Evolutionary conservation across 1,140 invertebrate species (phyloP), one percentile per base, ranked within the genome.

Genomic region (Drosophila bocki): DNA sequence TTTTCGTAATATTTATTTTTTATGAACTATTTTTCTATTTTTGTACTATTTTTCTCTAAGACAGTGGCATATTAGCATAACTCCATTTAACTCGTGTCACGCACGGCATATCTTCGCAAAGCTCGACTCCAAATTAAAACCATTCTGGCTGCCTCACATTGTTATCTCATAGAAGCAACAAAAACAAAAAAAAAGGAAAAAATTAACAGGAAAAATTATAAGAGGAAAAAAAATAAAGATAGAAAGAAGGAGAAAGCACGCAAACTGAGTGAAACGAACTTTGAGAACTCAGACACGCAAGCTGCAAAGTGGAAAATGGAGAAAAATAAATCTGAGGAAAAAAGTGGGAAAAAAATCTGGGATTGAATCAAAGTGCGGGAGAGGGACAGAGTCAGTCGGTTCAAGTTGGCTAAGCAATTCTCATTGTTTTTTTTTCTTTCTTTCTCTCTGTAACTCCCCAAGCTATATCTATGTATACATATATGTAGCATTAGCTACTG

Each of bases 351-450:
- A 29, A 53, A 48, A 53, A 54, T 17, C 60, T 17, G 50, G 29
- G 54, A 75, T 53, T 74, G 12, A 63, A 75, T 61, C 47, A 54
- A 37, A 62, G 45, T 61, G 47, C 47, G 44, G 29, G 26, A 33
- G 44, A 19, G 51, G 26, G 35, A 15, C 11, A 7, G 44, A 13
- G 12, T 0, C 3, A 4, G 19, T 56, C 53, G 53, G 84, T 90
- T 88, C 85, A 84, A 88, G 58, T 78, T 84, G 69, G 78, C 48
- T 90, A 82, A 75, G 51, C 80, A 88, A 67, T 59, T 68, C 39
- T 44, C 74, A 51, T 72, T 80, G 67, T 37, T 75, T 57, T 50
- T 67, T 71, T 41, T 45, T 47, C 12, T 3, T 45, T 13, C 7
- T 15, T 48, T 15, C 22, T 15, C 7, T 47, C 19, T 15, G 47